Percentiles rank a stretch among this genome's conserved stretches.
Conservation (phyloP, 2,797 vertebrate species). For the Meriones psammophilus region DNA sequence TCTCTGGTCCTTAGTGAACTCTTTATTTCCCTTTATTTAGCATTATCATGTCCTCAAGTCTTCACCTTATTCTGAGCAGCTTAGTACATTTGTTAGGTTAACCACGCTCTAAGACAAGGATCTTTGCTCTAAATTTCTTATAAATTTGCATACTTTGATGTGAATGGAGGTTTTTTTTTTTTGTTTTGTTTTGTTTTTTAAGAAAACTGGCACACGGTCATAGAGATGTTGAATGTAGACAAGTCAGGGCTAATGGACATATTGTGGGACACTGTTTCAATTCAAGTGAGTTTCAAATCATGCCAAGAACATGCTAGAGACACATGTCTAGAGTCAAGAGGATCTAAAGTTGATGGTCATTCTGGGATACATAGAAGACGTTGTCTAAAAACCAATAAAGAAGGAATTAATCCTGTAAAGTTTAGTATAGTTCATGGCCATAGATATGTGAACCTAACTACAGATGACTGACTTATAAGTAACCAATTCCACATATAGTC, state of each 20-base stretch:
- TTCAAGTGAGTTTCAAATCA: not conserved
- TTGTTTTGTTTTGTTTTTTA: not conserved
- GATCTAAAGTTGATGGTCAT: not conserved
- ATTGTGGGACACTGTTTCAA: not conserved
- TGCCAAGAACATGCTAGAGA: not conserved
- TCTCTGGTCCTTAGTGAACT: not conserved
- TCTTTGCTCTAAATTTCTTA: not conserved
- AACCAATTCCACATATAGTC: not conserved
- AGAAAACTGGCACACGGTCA: not conserved
- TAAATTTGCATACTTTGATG: not conserved
- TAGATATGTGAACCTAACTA: not conserved
- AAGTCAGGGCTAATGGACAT: not conserved
- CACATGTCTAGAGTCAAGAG: not conserved
- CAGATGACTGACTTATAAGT: conserved; percentile 14
- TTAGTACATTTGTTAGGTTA: not conserved
- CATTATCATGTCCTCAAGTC: not conserved
- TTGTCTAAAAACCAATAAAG: not conserved
- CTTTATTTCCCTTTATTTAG: not conserved
- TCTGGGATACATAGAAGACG: not conserved
- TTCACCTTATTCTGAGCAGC: not conserved
- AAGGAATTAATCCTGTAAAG: not conserved
- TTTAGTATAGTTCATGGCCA: not conserved
- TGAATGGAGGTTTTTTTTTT: not conserved
- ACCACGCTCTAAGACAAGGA: not conserved
- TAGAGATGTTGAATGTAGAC: not conserved